A percentile compares a stretch with the other conserved stretches of the same genome.
Conservation (phyloP, 2,113 vertebrate species). For the Notothenia coriiceps region DNA sequence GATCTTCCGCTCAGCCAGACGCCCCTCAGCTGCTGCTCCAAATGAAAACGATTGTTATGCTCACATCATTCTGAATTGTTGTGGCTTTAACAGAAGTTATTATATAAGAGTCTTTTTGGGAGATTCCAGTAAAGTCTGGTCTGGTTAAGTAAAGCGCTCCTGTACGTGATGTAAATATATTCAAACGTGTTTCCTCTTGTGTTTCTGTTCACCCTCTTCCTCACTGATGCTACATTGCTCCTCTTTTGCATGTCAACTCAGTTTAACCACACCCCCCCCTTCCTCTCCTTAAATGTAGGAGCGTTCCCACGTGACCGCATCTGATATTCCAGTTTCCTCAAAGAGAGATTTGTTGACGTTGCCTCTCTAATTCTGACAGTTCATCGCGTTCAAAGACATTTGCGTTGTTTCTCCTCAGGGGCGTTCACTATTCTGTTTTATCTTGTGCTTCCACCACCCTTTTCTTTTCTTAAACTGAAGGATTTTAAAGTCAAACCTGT, state of each 20-base stretch:
- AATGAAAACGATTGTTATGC: background rate
- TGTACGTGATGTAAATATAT: conserved; percentile 31
- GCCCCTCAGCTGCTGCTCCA: conserved; percentile 23
- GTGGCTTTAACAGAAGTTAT: background rate
- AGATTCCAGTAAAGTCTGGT: too few species aligned
- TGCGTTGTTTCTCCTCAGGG: background rate
- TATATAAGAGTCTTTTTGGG: too few species aligned
- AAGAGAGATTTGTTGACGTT: conserved; percentile 17
- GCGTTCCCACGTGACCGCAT: conserved; percentile 28
- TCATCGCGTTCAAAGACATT: conserved; percentile 8
- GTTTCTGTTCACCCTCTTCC: conserved; percentile 40
- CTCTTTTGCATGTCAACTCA: conserved; percentile 48
- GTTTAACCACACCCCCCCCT: conserved; percentile 18
- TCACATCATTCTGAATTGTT: background rate
- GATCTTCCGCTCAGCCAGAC: background rate
- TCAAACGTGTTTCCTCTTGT: conserved; percentile 25
- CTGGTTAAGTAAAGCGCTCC: too few species aligned
- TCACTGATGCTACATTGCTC: conserved; percentile 35
- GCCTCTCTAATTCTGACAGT: conserved; percentile 29
- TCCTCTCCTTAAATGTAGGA: conserved; percentile 2
- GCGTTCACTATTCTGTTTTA: conserved; percentile 11
- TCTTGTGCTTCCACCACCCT: background rate
- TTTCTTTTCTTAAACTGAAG: background rate
- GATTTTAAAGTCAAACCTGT: conserved; percentile 34
- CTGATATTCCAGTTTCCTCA: conserved; percentile 15